phyloP scores from a whole-genome alignment of 2,888 invertebrate species.

The Auanema sp. region DNA sequence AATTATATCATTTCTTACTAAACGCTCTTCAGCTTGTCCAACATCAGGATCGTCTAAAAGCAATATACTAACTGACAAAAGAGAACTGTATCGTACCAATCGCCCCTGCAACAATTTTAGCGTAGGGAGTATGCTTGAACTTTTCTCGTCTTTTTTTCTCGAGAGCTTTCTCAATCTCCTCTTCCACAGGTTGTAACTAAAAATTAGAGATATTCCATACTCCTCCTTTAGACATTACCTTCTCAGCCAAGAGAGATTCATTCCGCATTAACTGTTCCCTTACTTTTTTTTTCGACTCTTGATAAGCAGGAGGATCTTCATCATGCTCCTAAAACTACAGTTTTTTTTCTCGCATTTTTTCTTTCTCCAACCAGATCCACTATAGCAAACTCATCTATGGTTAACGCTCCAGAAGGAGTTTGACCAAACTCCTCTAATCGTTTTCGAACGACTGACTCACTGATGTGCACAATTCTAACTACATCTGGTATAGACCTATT shows the following conservation, averaged over 20 bases:
- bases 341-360: constrained; percentile 22
- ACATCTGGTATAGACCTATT: constrained; percentile 59
- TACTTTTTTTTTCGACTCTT: constrained; percentile 48
- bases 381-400: constrained; percentile 93
- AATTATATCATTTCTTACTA: constrained; percentile 43
- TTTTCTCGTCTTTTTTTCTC: constrained; percentile 56
- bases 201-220: constrained; percentile 13
- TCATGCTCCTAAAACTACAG: constrained; percentile 45
- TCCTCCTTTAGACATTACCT: constrained; percentile 19
- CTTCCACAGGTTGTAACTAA: constrained; percentile 44
- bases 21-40: constrained; percentile 17
- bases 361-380: constrained; percentile 94
- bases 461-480: constrained; percentile 61
- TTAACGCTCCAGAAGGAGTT: constrained; percentile 90
- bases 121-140: constrained; percentile 45
- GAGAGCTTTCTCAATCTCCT: constrained; percentile 54
- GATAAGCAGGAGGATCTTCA: constrained; percentile 61
- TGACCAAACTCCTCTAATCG: constrained; percentile 87
- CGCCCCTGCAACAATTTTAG: constrained; percentile 42
- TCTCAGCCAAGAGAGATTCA: constrained; percentile 46
- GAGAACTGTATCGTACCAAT: constrained; percentile 18
- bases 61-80: not conserved
- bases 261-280: constrained; percentile 45
- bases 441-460: constrained; percentile 59
- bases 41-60: constrained; percentile 19